Conservation (phyloP, 2,797 vertebrate genomes). For the Paedocypris micromegethes region DNA sequence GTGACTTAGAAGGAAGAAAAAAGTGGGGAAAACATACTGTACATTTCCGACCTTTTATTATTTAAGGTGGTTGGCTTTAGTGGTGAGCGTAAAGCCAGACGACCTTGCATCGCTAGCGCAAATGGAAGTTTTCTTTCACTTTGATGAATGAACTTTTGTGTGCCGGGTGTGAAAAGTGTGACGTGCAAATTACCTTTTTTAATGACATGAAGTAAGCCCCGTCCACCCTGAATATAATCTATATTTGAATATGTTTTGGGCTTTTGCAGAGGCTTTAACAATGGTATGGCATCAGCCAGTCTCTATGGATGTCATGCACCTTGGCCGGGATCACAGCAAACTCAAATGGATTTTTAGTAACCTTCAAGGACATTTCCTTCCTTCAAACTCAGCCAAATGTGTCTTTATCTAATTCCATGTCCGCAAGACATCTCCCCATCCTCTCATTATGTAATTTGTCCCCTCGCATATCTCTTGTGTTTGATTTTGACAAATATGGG, state of each 20-base stretch:
- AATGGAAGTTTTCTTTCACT: conserved; percentile 18
- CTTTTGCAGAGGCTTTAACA: neutral
- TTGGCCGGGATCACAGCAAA: neutral
- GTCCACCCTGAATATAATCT: neutral
- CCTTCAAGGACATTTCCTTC: conserved; percentile 66
- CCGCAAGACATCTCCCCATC: conserved; percentile 65
- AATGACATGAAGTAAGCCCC: neutral
- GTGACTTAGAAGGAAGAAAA: conserved; percentile 34
- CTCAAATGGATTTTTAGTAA: conserved; percentile 62
- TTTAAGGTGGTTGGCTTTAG: conserved; percentile 40
- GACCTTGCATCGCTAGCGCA: conserved; percentile 38
- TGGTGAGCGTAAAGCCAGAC: conserved; percentile 62
- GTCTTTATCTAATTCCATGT: conserved; percentile 65
- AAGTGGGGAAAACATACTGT: conserved; percentile 28
- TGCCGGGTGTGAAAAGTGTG: neutral
- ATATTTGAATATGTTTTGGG: neutral
- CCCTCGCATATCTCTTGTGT: conserved; percentile 71
- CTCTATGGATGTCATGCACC: too few species aligned
- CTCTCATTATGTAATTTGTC: conserved; percentile 70
- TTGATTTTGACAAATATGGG: conserved; percentile 79
- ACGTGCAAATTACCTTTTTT: neutral
- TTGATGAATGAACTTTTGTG: conserved; percentile 13
- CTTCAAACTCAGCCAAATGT: conserved; percentile 64
- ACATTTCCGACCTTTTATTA: conserved; percentile 54
- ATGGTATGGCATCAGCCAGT: neutral